Evolutionary conservation across 35 echinoderm and acorn worm genomes (phyloP).

Genomic region (Apostichopus japonicus): DNA sequence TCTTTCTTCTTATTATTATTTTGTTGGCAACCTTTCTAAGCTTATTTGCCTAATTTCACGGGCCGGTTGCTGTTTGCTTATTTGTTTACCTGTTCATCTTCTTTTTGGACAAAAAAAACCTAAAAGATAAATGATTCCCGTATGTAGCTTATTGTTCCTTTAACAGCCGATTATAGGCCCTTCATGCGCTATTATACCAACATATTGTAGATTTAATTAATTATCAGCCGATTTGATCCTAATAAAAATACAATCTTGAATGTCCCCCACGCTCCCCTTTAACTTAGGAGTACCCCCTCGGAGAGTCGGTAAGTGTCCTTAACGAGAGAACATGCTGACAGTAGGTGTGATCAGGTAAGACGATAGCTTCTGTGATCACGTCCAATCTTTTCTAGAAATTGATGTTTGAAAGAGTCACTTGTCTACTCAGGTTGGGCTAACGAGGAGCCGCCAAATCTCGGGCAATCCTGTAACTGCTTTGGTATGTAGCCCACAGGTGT

Average conservation of each 20-base stretch:
- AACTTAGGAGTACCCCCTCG: not conserved
- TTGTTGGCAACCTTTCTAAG: no score
- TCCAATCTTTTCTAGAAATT: constrained; percentile 36
- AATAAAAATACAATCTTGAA: not conserved
- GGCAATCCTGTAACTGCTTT: not conserved
- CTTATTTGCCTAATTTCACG: no score
- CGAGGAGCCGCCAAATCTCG: not conserved
- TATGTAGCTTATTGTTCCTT: no score
- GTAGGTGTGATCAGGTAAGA: not conserved
- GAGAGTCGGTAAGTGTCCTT: not conserved
- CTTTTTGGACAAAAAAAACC: no score
- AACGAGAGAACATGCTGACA: not conserved
- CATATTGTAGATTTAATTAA: no score
- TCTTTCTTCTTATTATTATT: no score
- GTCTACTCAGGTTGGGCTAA: not conserved
- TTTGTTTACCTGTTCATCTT: no score
- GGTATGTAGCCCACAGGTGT: not conserved
- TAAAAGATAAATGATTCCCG: no score
- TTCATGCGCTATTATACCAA: no score
- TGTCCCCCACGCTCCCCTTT: not conserved
- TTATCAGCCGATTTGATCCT: not conserved
- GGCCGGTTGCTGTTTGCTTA: no score
- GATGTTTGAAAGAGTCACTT: not conserved
- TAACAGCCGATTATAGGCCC: no score
- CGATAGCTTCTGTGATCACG: constrained; percentile 18